Conservation (phyloP, 2,888 invertebrate species). For the Amiota minor region DNA sequence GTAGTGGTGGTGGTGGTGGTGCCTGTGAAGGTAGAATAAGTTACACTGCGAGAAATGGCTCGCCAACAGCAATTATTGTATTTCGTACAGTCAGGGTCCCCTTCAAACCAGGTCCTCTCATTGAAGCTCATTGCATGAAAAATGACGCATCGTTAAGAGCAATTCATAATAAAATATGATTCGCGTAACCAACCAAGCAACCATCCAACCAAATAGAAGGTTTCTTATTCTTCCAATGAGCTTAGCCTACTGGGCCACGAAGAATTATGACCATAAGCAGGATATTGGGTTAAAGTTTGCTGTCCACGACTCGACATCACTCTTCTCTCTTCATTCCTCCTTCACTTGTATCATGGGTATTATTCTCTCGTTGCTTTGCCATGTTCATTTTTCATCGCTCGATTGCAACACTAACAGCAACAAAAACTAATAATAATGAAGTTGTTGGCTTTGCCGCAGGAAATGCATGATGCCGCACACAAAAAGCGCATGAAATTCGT, state of each 20-base stretch:
- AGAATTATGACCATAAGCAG: constrained; percentile 69
- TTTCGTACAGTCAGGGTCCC: too few species aligned
- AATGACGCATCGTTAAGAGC: constrained; percentile 73
- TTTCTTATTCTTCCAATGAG: constrained; percentile 38
- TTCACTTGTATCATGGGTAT: background rate
- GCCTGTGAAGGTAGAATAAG: too few species aligned
- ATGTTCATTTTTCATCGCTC: constrained; percentile 34
- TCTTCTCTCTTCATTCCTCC: too few species aligned
- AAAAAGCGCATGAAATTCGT: constrained; percentile 27
- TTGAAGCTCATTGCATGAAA: constrained; percentile 72
- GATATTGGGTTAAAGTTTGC: constrained; percentile 70
- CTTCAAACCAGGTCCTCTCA: constrained; percentile 33
- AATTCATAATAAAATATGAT: constrained; percentile 72
- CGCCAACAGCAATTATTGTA: too few species aligned
- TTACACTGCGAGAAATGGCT: constrained; percentile 20
- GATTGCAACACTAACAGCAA: constrained; percentile 33
- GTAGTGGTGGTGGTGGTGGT: background rate
- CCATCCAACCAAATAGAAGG: constrained; percentile 32
- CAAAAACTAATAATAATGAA: constrained; percentile 62
- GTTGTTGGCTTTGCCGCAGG: constrained; percentile 65
- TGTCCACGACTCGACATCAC: too few species aligned
- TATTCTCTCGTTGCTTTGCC: constrained; percentile 24
- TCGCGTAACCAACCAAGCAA: constrained; percentile 22
- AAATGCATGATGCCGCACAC: constrained; percentile 40
- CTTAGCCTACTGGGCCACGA: constrained; percentile 36